Evolutionary conservation across 1,140 invertebrate genomes (phyloP), one percentile per base, ranked within the genome.

Genomic region (Rhyzopertha dominica): DNA sequence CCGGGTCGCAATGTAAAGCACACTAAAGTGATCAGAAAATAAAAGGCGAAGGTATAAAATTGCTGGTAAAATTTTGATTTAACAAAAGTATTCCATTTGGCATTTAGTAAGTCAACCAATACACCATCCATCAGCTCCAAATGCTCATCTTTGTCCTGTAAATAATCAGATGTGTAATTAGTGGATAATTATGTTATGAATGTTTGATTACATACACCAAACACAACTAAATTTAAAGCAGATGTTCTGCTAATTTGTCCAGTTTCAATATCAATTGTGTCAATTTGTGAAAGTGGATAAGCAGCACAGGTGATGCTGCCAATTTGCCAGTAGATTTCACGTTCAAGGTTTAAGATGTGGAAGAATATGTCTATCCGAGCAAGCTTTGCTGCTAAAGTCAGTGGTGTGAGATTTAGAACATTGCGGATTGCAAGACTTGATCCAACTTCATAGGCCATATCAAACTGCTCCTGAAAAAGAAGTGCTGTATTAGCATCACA

Each of bases 51-150:
- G 19, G 92, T 72, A 41, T 90, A 84, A 63, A 97, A 95, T 61
- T 94, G 87, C 5, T 86, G 75, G 62, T 95, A 96, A 65, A 96
- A 97, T 47, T 92, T 90, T 43, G 83, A 90, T 69, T 94, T 94
- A 1, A 94, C 90, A 71, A 96, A 98, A 0, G 93, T 90, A 56
- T 95, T 91, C 95, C 95, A 99, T 73, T 99, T 99, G 0, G 93
- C 93, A 63, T 95, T 85, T 5, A 99, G 67, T 5, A 99, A 76
- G 67, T 98, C 92, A 4, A 95, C 87, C 14, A 99, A 71, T 38
- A 95, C 80, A 1, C 95, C 95, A 65, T 98, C 95, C 74, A 99
- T 80, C 47, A 99, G 74, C 60, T 96, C 92, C 51, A 99, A 73
- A 74, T 99, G 95, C 65, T 92, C 90, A 50, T 90, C 81, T 72